These are phyloP conservation scores for Arion vulgaris DNA, from an alignment of 1,140 invertebrate genomes.

Conservation along the genomic window DNA sequence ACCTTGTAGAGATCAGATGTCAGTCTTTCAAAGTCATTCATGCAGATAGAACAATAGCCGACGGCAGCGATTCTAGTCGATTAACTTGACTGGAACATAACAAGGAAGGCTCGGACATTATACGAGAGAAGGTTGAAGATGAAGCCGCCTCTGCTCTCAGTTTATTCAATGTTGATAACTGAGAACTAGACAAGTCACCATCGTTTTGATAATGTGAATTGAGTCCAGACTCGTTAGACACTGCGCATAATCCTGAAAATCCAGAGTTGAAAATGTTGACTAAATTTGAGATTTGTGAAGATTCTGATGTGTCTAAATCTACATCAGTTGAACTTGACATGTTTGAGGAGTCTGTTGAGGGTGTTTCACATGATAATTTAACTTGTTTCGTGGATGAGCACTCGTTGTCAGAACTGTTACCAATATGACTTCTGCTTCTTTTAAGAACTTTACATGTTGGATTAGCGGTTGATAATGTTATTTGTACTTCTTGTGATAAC, in stretches of 20 bases:
- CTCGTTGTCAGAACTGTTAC: constrained; percentile 36
- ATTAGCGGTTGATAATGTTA: constrained; percentile 31
- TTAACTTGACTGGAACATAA: background rate
- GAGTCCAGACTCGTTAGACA: background rate
- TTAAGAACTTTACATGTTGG: constrained; percentile 32
- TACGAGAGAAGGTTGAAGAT: background rate
- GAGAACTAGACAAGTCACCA: background rate
- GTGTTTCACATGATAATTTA: constrained; percentile 9
- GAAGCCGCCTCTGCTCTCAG: background rate
- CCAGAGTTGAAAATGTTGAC: constrained; percentile 68
- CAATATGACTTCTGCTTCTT: constrained; percentile 43
- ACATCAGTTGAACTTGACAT: constrained; percentile 30
- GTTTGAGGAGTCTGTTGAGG: constrained; percentile 5
- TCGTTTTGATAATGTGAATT: constrained; percentile 18
- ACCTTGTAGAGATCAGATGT: too few species aligned
- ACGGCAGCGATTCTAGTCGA: background rate
- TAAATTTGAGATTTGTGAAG: constrained; percentile 61
- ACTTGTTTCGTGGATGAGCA: constrained; percentile 46
- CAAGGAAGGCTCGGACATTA: background rate
- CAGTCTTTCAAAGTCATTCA: too few species aligned
- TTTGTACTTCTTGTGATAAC: constrained; percentile 44
- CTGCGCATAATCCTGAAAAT: constrained; percentile 60
- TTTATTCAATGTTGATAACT: background rate
- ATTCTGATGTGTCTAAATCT: constrained; percentile 48
- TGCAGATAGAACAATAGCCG: background rate